Conservation (phyloP, 2,888 invertebrate genomes). For the Drosophila mayaguana region DNA sequence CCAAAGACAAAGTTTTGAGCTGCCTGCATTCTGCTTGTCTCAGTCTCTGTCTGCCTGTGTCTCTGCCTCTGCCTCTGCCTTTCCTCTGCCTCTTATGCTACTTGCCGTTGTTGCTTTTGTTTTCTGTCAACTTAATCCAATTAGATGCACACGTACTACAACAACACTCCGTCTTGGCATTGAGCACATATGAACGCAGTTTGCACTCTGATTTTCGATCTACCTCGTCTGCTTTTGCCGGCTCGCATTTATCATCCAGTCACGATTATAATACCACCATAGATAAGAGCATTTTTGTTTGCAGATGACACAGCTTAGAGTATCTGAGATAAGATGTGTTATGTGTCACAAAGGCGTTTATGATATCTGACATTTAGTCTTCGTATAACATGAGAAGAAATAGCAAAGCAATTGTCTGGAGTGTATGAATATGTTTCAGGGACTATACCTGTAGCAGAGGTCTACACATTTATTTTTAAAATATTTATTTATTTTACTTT, state of each 20-base stretch:
- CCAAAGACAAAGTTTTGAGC: conserved; percentile 71
- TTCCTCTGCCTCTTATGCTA: not conserved
- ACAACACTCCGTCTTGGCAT: conserved; percentile 6
- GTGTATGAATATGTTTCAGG: not conserved
- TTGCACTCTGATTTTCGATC: conserved; percentile 56
- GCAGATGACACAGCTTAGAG: not conserved
- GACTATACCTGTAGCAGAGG: not conserved
- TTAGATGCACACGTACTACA: conserved; percentile 49
- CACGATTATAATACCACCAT: conserved; percentile 40
- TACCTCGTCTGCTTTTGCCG: conserved; percentile 8
- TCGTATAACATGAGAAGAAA: not conserved
- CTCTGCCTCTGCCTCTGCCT: not conserved
- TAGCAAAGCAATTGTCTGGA: not conserved
- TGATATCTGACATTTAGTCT: not conserved
- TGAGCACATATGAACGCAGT: conserved; percentile 30
- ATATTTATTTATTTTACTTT: not conserved
- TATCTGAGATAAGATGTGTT: not conserved
- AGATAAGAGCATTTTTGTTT: conserved; percentile 28
- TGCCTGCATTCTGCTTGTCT: conserved; percentile 51
- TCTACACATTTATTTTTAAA: too few relatives aligned
- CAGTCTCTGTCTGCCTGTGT: not conserved
- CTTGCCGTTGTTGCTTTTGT: conserved; percentile 40
- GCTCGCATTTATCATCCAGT: conserved; percentile 13
- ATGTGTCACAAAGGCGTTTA: conserved; percentile 8
- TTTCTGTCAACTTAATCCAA: conserved; percentile 76